Conservation (phyloP, 2,797 vertebrate genomes). For the Gouania willdenowi region DNA sequence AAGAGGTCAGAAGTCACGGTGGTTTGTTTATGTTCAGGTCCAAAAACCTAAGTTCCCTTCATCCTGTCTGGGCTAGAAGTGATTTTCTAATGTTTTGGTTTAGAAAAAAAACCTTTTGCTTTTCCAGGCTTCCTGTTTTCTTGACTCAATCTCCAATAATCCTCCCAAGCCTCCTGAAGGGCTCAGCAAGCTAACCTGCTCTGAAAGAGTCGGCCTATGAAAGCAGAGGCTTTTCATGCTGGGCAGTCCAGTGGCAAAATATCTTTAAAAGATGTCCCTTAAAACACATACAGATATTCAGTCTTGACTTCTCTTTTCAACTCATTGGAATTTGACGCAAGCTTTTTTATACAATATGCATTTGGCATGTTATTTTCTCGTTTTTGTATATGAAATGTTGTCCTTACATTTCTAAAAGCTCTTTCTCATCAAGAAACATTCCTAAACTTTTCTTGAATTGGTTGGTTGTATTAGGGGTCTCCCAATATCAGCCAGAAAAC, state of each 20-base stretch:
- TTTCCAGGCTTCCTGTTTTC: constrained; percentile 32
- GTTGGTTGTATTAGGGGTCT: too few relatives aligned
- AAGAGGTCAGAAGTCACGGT: constrained; percentile 19
- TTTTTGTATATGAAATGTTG: too few relatives aligned
- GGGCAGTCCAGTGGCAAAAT: constrained; percentile 1
- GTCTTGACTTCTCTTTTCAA: too few relatives aligned
- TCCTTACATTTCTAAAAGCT: too few relatives aligned
- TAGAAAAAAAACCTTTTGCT: constrained; percentile 9
- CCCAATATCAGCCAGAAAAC: too few relatives aligned
- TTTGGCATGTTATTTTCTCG: too few relatives aligned
- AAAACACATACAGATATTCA: too few relatives aligned
- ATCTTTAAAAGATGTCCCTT: neutral
- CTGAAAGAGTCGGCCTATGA: constrained; percentile 4
- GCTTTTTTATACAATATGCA: too few relatives aligned
- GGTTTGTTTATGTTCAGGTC: constrained; percentile 34
- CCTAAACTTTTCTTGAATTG: too few relatives aligned
- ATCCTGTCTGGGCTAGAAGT: constrained; percentile 10
- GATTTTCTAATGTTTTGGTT: constrained; percentile 26
- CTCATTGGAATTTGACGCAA: too few relatives aligned
- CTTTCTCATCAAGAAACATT: too few relatives aligned
- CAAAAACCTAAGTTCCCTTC: constrained; percentile 13
- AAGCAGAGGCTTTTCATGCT: constrained; percentile 1
- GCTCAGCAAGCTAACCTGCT: constrained; percentile 15
- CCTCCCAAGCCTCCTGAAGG: constrained; percentile 5
- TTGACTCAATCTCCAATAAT: constrained; percentile 26